Evolutionary conservation across 1,140 invertebrate species (phyloP), one percentile per base, ranked within the genome.

Genomic region (Bombus confusus): DNA sequence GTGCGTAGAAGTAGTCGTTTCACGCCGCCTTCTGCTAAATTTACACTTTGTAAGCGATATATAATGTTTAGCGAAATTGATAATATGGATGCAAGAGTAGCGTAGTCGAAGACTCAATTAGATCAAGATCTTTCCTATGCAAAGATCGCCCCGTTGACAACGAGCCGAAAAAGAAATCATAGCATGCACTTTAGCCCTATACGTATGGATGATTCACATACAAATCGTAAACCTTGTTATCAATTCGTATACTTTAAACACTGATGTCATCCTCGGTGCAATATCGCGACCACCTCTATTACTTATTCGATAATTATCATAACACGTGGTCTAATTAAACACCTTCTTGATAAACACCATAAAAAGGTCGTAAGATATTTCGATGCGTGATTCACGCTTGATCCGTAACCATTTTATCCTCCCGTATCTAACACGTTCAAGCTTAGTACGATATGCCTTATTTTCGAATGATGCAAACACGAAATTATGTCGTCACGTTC

Each of bases 211-310:
- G 39, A 86, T 52, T 82, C 85, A 64, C 22, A 66, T 72, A 74
- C 52, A 78, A 77, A 86, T 86, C 9, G n/a, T 41, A 47, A 77
- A 72, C 31, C n/a, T 86, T 34, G 28, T 59, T 66, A 85, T 81
- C n/a, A 43, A 43, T 37, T 81, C 34, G n/a, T 81, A 43, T 37
- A 76, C 39, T 43, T 73, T 37, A 62, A 73, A 85, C 69, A 34
- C 52, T 86, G 74, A 86, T 71, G 64, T 83, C 85, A 86, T 41
- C 13, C 4, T 37, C 25, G 15, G 34, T 28, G n/a, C 22, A 43
- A 52, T 39, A 39, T 22, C 68, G 43, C 37, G 15, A 28, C 34
- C 31, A 34, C 39, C 39, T 84, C 31, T 80, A 64, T 79, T 52
- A 22, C 0, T 72, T 47, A 41, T 52, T 37, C 39, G 34, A 66